Base-by-base conservation (phyloP, 2,888 invertebrate genomes). In the Leucoma salicis region DNA sequence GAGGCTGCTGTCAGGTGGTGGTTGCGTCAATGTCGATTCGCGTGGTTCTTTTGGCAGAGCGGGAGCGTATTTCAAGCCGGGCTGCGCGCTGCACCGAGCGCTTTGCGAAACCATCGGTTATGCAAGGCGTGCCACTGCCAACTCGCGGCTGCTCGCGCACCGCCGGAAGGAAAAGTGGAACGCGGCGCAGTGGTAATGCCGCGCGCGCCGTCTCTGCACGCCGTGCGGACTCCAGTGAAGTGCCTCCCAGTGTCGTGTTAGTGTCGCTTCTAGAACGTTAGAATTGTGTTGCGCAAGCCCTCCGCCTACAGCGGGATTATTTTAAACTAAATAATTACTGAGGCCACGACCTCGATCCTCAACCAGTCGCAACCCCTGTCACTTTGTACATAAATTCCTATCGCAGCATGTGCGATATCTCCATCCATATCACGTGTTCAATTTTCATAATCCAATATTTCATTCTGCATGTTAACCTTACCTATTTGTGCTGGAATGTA, bases 151-250 rank as follows among this genome's bases (percentile, higher is more conserved):
- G 73, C 71, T 73, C 79, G 75, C 70, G 72, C 77, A 67, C 82
- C 85, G 87, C 82, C 87, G 89, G 87, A 88, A 87, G 88, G 86
- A 88, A 87, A 88, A 89, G 88, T 89, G 85, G 89, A 89, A 86
- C 88, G 84, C 78, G 77, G 64, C 83, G 85, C 88, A 87, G 86
- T 88, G 87, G 81, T 71, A 70, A 74, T 78, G 77, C 78, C 82
- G 86, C 86, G 79, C 82, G 86, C 87, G 83, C 78, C 85, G 81
- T 63, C 74, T 78, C 75, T 80, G 68, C 88, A 88, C 88, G 88
- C 82, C 68, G 71, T 78, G 79, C 76, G 76, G 60, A 66, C 66
- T 62, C 73, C 76, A 78, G 86, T 87, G 81, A 75, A 85, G 86
- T 85, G 86, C 70, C 73, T 65, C 68, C 61, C 67, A 82, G 87